A percentile compares a stretch with the other conserved stretches of the same genome.
Conservation (phyloP, 1,140 invertebrate genomes). For the Arion vulgaris region DNA sequence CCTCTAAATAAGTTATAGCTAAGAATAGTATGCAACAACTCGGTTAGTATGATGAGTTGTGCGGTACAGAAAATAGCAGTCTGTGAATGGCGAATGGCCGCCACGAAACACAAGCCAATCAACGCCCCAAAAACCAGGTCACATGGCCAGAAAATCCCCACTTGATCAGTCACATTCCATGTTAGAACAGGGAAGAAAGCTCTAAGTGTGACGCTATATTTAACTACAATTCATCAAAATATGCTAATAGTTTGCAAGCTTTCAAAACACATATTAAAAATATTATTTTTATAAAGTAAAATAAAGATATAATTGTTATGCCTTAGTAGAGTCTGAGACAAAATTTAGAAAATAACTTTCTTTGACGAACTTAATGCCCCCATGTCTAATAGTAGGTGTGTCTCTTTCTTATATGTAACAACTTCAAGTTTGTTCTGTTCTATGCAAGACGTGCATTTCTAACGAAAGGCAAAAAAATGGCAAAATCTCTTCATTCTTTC, state of each 20-base stretch:
- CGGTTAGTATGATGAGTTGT: not conserved
- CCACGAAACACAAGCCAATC: slow-evolving; percentile 30
- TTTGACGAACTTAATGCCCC: too few relatives aligned
- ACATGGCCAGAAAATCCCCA: slow-evolving; percentile 31
- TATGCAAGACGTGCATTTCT: not conserved
- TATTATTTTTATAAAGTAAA: not conserved
- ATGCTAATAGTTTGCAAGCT: not conserved
- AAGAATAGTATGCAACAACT: not conserved
- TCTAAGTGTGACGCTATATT: not conserved
- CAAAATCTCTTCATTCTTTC: slow-evolving; percentile 58
- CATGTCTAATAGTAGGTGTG: not conserved
- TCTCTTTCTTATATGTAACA: not conserved
- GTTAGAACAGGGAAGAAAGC: not conserved
- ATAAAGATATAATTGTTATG: too few relatives aligned
- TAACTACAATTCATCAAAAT: not conserved
- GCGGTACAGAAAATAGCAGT: slow-evolving; percentile 9
- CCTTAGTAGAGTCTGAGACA: too few relatives aligned
- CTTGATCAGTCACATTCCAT: not conserved
- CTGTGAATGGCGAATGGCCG: slow-evolving; percentile 37
- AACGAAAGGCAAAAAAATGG: slow-evolving; percentile 48
- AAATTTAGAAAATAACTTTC: too few relatives aligned
- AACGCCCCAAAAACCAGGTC: not conserved
- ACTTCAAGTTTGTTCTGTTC: not conserved
- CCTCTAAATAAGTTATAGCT: not conserved
- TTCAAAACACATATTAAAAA: not conserved